These are phyloP conservation scores for Syngnathus typhle DNA, from an alignment of 2,113 vertebrate genomes.

Conservation along the genomic window DNA sequence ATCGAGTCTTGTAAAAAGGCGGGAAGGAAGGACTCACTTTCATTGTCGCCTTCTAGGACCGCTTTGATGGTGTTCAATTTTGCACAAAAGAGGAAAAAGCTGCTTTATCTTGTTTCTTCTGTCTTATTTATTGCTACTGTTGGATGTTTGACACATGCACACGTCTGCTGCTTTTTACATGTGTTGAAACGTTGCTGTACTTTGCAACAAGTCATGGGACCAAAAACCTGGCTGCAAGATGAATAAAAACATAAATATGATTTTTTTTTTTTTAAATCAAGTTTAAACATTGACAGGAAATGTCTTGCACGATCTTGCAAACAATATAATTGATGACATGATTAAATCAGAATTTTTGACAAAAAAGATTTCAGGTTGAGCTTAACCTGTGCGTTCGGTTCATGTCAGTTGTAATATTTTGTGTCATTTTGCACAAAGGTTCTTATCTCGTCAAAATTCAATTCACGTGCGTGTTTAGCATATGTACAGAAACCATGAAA, in stretches of 20 bases:
- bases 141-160: conserved; percentile 28
- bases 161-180: conserved; percentile 19
- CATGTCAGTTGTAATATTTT: no score
- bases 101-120: conserved; percentile 30
- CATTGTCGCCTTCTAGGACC: neutral
- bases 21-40: neutral
- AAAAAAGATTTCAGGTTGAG: no score
- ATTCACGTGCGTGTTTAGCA: no score
- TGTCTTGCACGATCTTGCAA: neutral
- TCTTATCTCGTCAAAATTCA: no score
- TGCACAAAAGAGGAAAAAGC: conserved; percentile 13
- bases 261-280: neutral
- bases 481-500: no score
- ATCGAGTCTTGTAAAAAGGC: neutral
- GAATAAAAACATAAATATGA: neutral
- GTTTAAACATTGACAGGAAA: neutral
- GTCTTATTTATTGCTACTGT: conserved; percentile 38
- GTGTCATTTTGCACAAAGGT: no score
- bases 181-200: conserved; percentile 24
- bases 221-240: conserved; percentile 1
- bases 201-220: conserved; percentile 11
- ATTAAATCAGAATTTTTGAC: neutral
- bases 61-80: neutral
- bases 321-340: no score
- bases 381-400: no score